These are phyloP conservation scores for Prosapia bicincta DNA, from an alignment of 2,888 invertebrate species.

Conservation along the genomic window DNA sequence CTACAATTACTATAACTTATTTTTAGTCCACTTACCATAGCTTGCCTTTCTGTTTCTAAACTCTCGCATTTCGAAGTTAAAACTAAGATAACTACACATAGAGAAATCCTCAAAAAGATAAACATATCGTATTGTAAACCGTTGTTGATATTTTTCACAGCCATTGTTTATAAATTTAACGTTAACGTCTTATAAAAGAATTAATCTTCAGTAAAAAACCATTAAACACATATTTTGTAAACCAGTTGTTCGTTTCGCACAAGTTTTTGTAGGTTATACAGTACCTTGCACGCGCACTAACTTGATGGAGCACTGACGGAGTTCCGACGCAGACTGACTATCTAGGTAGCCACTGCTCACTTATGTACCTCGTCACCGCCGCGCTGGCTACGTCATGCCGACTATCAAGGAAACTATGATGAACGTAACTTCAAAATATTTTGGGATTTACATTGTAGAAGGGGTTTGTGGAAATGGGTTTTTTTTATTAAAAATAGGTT, in stretches of 20 bases:
- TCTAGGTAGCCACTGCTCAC: background rate
- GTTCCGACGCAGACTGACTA: background rate
- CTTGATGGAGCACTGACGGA: background rate
- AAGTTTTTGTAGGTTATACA: background rate
- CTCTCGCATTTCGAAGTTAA: background rate
- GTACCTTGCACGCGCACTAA: background rate
- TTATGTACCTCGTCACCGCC: background rate
- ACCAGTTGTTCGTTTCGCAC: background rate
- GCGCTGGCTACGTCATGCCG: background rate
- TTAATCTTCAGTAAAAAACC: background rate
- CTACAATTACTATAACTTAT: too few species aligned
- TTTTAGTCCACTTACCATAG: constrained; percentile 35
- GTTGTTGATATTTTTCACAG: background rate
- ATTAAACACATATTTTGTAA: background rate
- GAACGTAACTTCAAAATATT: background rate
- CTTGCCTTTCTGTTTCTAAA: constrained; percentile 30
- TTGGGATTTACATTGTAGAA: background rate
- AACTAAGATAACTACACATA: constrained; percentile 2
- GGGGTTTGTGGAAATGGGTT: background rate
- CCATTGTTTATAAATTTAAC: background rate
- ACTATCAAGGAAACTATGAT: background rate
- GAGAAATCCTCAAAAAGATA: constrained; percentile 19
- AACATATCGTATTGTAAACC: constrained; percentile 15
- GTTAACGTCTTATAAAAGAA: background rate
- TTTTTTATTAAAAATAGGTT: too few species aligned